A percentile compares a stretch with the other conserved stretches of the same genome.
These are phyloP conservation scores for Dendroctonus valens DNA, from an alignment of 1,140 invertebrate genomes.

Conservation along the genomic window DNA sequence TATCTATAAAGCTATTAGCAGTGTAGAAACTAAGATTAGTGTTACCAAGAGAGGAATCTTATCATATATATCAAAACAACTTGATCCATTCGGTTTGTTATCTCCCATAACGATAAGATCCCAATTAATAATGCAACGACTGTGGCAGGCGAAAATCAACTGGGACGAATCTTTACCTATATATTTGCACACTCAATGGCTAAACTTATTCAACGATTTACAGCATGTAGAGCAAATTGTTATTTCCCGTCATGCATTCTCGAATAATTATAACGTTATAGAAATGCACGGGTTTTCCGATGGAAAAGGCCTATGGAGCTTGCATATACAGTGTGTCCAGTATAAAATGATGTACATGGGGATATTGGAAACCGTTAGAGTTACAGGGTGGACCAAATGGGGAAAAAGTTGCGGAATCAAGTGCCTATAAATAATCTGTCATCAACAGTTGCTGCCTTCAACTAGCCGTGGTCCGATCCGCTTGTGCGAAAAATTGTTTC, in stretches of 20 bases:
- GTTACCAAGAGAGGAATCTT: conserved; percentile 42
- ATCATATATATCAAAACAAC: conserved; percentile 36
- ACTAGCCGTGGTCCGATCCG: too few species aligned
- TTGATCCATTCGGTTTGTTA: conserved; percentile 46
- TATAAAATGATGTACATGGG: too few species aligned
- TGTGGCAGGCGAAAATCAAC: conserved; percentile 39
- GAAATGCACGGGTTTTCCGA: conserved; percentile 50
- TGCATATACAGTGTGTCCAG: too few species aligned
- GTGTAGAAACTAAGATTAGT: neutral
- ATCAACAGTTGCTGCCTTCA: too few species aligned
- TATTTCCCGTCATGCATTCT: conserved; percentile 23
- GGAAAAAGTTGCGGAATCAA: too few species aligned
- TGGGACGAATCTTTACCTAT: conserved; percentile 42
- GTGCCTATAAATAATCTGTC: too few species aligned
- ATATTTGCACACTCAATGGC: conserved; percentile 14
- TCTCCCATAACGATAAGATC: conserved; percentile 34
- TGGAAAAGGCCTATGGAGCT: conserved; percentile 44
- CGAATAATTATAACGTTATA: conserved; percentile 3
- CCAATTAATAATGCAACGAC: conserved; percentile 44
- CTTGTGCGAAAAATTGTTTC: too few species aligned
- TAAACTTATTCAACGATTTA: conserved; percentile 11
- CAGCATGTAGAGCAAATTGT: conserved; percentile 13
- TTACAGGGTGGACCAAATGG: too few species aligned
- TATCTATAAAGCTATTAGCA: neutral
- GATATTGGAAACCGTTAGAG: too few species aligned